These are phyloP conservation scores for Perognathus longimembris DNA, from an alignment of 2,113 vertebrate species.

Conservation along the genomic window DNA sequence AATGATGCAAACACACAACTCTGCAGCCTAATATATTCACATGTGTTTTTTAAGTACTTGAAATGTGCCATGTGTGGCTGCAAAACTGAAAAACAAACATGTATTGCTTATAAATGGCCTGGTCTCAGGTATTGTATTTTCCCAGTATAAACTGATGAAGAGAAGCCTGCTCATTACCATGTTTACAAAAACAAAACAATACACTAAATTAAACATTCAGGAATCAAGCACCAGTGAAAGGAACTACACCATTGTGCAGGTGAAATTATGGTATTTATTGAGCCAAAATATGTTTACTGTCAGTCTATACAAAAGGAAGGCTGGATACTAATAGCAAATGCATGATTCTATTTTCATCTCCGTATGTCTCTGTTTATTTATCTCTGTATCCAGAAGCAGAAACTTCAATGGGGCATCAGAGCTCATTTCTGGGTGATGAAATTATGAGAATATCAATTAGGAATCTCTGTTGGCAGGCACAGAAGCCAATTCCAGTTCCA, in stretches of 20 bases:
- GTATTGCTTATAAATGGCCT: neutral
- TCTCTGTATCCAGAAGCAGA: neutral
- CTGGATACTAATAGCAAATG: neutral
- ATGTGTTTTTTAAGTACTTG: neutral
- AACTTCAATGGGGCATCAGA: constrained; percentile 5
- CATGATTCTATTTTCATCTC: neutral
- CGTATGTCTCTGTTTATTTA: neutral
- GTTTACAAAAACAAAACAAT: neutral
- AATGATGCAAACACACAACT: neutral
- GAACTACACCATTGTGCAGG: neutral
- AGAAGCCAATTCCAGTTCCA: constrained; percentile 46
- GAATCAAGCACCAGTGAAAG: neutral
- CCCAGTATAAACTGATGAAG: neutral
- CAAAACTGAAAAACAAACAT: neutral
- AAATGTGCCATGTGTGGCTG: neutral
- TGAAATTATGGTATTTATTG: constrained; percentile 23
- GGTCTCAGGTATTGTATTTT: neutral
- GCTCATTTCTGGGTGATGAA: constrained; percentile 27
- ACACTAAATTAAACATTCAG: neutral
- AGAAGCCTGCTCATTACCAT: neutral
- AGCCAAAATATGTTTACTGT: neutral
- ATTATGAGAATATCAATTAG: constrained; percentile 41
- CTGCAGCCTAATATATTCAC: no score
- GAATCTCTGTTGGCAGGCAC: constrained; percentile 50
- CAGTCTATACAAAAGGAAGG: neutral